Percentiles rank a stretch among this genome's conserved stretches.
These are phyloP conservation scores for Microctenopoma lineatum DNA, from an alignment of 2,797 vertebrate species.

Conservation along the genomic window DNA sequence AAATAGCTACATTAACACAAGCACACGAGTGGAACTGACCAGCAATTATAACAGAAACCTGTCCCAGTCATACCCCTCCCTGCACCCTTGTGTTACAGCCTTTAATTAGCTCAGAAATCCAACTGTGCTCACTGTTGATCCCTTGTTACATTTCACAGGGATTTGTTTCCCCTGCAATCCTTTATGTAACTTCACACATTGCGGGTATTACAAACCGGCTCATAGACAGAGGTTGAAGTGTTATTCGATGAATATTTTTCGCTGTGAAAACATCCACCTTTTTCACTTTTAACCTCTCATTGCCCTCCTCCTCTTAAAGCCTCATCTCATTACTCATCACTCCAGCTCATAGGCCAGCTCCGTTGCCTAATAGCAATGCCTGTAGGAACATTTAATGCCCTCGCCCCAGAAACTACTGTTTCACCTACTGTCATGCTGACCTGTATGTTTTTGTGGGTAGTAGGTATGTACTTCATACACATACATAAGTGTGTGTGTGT, in stretches of 20 bases:
- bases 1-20: constrained; percentile 19
- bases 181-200: constrained; percentile 46
- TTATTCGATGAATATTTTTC: background rate
- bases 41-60: constrained; percentile 1
- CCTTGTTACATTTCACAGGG: constrained; percentile 64
- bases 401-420: constrained; percentile 20
- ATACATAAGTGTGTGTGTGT: too few species aligned
- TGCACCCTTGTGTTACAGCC: constrained; percentile 49
- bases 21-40: constrained; percentile 17
- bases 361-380: background rate
- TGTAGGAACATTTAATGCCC: constrained; percentile 6
- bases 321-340: background rate
- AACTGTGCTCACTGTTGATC: constrained; percentile 40
- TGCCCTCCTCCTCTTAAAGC: background rate
- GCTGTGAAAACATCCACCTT: constrained; percentile 1
- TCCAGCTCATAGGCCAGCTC: background rate
- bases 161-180: constrained; percentile 43
- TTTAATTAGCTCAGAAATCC: constrained; percentile 64
- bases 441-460: background rate
- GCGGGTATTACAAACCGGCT: constrained; percentile 20
- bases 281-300: constrained; percentile 20
- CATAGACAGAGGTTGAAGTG: constrained; percentile 2
- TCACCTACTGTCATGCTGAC: constrained; percentile 8
- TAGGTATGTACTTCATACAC: background rate
- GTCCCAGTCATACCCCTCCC: constrained; percentile 6